Evolutionary conservation across 2,888 invertebrate genomes (phyloP).

Genomic region (Mactromeris polynyma): DNA sequence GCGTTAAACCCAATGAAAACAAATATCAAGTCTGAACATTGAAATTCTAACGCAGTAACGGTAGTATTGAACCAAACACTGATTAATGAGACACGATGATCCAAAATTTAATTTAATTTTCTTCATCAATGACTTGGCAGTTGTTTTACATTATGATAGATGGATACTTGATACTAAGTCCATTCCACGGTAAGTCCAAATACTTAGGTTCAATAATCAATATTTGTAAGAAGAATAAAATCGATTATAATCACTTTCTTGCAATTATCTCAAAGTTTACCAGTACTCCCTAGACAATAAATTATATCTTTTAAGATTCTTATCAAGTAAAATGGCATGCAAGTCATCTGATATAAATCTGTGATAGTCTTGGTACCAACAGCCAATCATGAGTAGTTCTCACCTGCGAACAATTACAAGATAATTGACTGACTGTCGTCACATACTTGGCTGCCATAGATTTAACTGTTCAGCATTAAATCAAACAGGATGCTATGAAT

Average conservation of each 20-base stretch:
- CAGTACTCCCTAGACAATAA: background rate
- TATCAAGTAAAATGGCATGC: background rate
- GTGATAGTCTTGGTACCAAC: background rate
- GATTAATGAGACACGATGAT: conserved; percentile 2
- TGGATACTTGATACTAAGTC: background rate
- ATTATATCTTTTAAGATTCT: background rate
- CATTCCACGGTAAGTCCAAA: background rate
- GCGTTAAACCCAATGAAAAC: too few relatives aligned
- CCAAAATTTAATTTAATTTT: background rate
- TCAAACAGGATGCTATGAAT: too few relatives aligned
- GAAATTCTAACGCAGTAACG: too few relatives aligned
- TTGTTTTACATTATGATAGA: background rate
- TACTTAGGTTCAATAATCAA: background rate
- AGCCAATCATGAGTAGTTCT: background rate
- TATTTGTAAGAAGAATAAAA: background rate
- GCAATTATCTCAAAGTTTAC: background rate
- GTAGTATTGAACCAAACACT: background rate
- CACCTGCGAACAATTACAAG: too few relatives aligned
- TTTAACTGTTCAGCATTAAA: too few relatives aligned
- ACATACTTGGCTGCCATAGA: too few relatives aligned
- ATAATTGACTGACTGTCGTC: too few relatives aligned
- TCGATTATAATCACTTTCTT: background rate
- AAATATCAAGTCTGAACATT: too few relatives aligned
- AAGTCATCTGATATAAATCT: background rate
- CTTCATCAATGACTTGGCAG: background rate